Evolutionary conservation across 1,140 invertebrate genomes (phyloP).

Genomic region (Asobara japonica): DNA sequence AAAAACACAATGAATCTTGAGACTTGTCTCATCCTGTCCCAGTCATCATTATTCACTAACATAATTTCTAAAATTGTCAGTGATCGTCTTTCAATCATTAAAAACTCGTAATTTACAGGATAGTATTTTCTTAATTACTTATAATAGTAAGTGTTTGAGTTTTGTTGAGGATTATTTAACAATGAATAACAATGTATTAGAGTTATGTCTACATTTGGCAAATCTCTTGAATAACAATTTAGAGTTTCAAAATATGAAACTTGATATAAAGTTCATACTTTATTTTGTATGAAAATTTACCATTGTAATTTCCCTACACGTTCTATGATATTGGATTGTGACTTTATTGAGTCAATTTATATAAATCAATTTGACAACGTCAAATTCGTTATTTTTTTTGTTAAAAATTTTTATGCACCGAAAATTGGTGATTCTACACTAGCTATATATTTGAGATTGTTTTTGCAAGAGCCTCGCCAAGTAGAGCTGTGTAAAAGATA

Average conservation of each 20-base stretch:
- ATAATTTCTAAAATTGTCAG: background rate
- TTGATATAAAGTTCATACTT: constrained; percentile 26
- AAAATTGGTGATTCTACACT: background rate
- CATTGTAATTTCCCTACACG: background rate
- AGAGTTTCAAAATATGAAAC: constrained; percentile 54
- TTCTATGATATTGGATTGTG: constrained; percentile 1
- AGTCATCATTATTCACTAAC: constrained; percentile 24
- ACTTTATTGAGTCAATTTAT: background rate
- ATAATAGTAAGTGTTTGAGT: constrained; percentile 58
- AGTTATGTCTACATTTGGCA: constrained; percentile 60
- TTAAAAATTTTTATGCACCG: background rate
- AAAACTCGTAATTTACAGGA: constrained; percentile 53
- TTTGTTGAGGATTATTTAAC: constrained; percentile 61
- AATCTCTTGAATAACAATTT: constrained; percentile 61
- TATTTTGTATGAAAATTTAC: background rate
- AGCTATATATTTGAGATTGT: constrained; percentile 34
- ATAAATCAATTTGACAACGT: background rate
- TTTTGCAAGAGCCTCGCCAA: constrained; percentile 53
- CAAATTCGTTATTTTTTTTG: background rate
- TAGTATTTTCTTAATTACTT: constrained; percentile 39
- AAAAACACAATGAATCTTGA: constrained; percentile 40
- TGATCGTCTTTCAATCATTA: constrained; percentile 26
- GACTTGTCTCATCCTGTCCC: constrained; percentile 34
- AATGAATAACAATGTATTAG: constrained; percentile 60
- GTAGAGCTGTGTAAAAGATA: constrained; percentile 51